Base-by-base conservation (phyloP, 2,113 vertebrate species). In the Lepidothrix coronata region DNA sequence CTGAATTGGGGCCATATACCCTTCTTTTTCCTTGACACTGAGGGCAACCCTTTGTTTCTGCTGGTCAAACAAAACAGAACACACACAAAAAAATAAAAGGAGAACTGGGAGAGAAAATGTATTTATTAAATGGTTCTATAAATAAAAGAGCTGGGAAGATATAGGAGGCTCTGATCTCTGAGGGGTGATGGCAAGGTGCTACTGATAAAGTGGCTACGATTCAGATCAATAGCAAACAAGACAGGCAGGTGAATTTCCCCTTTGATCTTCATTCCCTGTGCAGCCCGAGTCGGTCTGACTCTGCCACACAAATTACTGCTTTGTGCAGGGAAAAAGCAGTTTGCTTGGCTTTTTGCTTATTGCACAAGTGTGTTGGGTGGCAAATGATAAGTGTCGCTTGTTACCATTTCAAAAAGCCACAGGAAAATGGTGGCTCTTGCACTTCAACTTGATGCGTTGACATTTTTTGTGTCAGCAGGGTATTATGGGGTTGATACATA, bases 81-180 rank as follows among this genome's bases (percentile, higher is more conserved):
- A 17, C 35, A 63, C 37, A 68, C 31, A 54, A 18, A 67, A n/a
- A 39, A 54, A 51, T 15, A 46, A 66, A 24, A n/a, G 12, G 22
- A 93, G 48, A 48, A 17, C 2, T 2, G 46, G 61, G 59, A 71
- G 80, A 86, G 92, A 94, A 96, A 96, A 94, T 94, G 90, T 96
- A 95, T 95, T 95, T 95, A 96, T 96, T 95, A 95, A 96, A 96
- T 93, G 95, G 95, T 95, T 96, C 95, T 96, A 97, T 97, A 97
- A 96, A 97, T 96, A 96, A 96, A 96, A 92, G 88, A 77, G 52
- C 52, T 58, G 20, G 44, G 88, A 88, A 96, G 93, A 91, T 96
- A 93, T 67, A 86, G 90, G 93, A 93, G 90, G 25, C 49, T 92
- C 75, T 96, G 96, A 95, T 96, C 95, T 96, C 95, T 80, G 90